Base-by-base conservation (phyloP, 2,113 vertebrate species). In the Pelusios castaneus region DNA sequence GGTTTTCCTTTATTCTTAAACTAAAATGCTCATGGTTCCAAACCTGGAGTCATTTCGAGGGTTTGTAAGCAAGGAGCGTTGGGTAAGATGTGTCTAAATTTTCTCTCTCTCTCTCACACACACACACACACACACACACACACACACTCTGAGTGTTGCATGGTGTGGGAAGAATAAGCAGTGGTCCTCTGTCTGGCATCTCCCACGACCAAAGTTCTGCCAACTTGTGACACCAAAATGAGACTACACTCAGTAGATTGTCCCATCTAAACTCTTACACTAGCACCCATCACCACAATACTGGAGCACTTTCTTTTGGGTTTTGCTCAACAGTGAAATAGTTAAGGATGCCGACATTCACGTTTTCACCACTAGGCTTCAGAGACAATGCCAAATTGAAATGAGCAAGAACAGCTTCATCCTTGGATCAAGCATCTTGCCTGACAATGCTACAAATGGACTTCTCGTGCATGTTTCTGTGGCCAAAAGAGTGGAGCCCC, bases 21-120 rank as follows among this genome's bases (percentile, higher is more conserved):
- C 82, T 63, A 49, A 52, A 5, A 16, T 29, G 10, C 14, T 52
- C 0, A 24, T 84, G 73, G 81, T 85, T 93, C 58, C 43, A 77
- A 52, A 0, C 76, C 78, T 12, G 0, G 41, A 77, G 25, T 11
- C 13, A 27, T 19, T 60, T 80, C 47, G 22, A 56, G 51, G 79
- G 80, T 82, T 87, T 87, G 43, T 52, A 41, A 93, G 89, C 85
- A 89, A 90, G 82, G 88, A 95, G 85, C 52, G 90, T 87, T 67
- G 95, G 88, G 82, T 80, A 5, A 84, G 82, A 67, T 8, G 34
- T 34, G 27, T 84, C 89, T 67, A 38, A 83, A 49, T 45, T 8
- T 60, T 55, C 79, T 79, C 75, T 91, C n/a, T 90, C n/a, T n/a
- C n/a, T n/a, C n/a, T n/a, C n/a, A n/a, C n/a, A n/a, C n/a, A n/a